A percentile compares a stretch with the other conserved stretches of the same genome.
phyloP scores from a whole-genome alignment of 1,140 invertebrate species.

The Aphelinus atriplicis region DNA sequence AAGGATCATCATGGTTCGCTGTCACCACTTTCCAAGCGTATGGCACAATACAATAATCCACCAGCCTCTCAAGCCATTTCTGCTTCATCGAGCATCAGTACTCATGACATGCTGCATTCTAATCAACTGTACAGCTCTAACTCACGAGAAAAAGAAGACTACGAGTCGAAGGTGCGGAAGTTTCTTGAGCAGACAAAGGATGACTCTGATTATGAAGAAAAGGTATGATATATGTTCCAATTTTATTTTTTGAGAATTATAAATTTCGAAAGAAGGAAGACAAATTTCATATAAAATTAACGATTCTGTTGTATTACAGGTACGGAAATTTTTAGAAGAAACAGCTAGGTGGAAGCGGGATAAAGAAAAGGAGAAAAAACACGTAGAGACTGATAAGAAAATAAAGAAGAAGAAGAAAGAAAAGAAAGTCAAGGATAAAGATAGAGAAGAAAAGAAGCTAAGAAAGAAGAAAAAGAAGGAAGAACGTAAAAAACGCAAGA shows the following conservation, averaged over 20 bases:
- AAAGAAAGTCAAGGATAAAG: slow-evolving; percentile 70
- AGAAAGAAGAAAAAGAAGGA: slow-evolving; percentile 76
- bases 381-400: slow-evolving; percentile 72
- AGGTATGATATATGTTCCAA: slow-evolving; percentile 55
- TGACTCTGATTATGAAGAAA: slow-evolving; percentile 85
- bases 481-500: slow-evolving; percentile 69
- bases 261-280: background rate
- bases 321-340: slow-evolving; percentile 83
- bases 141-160: slow-evolving; percentile 69
- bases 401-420: slow-evolving; percentile 67
- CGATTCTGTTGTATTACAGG: slow-evolving; percentile 50
- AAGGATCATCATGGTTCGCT: slow-evolving; percentile 74
- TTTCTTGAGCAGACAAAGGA: slow-evolving; percentile 82
- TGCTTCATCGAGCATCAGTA: background rate
- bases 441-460: slow-evolving; percentile 73
- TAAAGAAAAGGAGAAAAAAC: slow-evolving; percentile 74
- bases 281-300: background rate
- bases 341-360: slow-evolving; percentile 78
- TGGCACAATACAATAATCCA: slow-evolving; percentile 71
- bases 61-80: slow-evolving; percentile 53
- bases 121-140: slow-evolving; percentile 57
- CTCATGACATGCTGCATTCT: slow-evolving; percentile 67
- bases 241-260: slow-evolving; percentile 5
- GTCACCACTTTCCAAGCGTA: slow-evolving; percentile 81
- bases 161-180: slow-evolving; percentile 78